Evolutionary conservation across 2,888 invertebrate species (phyloP).

Genomic region (Pocota personata): DNA sequence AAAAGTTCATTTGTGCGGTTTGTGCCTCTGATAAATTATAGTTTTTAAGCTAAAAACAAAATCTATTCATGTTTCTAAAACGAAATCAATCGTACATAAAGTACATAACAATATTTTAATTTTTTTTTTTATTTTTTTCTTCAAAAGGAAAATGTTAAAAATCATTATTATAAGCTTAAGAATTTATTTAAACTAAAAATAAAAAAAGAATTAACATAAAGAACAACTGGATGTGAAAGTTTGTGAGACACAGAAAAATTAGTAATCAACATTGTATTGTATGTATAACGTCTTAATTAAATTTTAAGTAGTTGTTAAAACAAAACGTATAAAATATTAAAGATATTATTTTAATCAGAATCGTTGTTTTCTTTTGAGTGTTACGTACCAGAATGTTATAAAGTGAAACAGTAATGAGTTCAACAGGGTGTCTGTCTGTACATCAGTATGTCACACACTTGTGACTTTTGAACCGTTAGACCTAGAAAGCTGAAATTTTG

Average conservation of each 20-base stretch:
- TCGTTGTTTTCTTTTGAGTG: no score
- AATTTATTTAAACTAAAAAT: constrained; percentile 29
- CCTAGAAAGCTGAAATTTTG: no score
- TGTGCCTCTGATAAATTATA: constrained; percentile 16
- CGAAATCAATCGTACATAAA: not conserved
- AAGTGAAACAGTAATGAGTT: no score
- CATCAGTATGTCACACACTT: no score
- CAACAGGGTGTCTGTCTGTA: no score
- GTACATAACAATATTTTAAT: not conserved
- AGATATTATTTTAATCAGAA: constrained; percentile 64
- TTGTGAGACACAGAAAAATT: constrained; percentile 36
- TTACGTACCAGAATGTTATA: no score
- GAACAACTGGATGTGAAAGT: constrained; percentile 45
- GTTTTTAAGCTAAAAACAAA: not conserved
- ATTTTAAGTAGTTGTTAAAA: constrained; percentile 71
- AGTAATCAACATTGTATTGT: constrained; percentile 63
- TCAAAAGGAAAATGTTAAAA: constrained; percentile 1
- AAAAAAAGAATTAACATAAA: not conserved
- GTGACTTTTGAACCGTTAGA: no score
- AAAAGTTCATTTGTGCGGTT: not conserved
- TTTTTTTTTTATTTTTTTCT: not conserved
- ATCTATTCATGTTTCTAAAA: constrained; percentile 24
- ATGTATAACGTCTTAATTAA: constrained; percentile 70
- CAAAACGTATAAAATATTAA: constrained; percentile 58
- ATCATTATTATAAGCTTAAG: constrained; percentile 39